phyloP scores from a whole-genome alignment of 1,140 invertebrate genomes.

The Dendroctonus valens region DNA sequence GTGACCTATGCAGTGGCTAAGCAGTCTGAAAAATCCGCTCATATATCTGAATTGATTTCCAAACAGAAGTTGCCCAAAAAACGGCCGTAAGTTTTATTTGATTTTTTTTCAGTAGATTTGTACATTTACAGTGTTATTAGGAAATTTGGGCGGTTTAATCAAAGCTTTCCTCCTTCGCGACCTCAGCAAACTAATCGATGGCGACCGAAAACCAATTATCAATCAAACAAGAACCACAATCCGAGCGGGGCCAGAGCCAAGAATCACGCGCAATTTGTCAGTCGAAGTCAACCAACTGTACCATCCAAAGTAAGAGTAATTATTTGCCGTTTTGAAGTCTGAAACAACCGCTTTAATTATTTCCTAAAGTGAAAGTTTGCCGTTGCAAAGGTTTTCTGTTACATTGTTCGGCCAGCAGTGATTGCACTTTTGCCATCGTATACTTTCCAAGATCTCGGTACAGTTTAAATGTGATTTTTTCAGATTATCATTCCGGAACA shows the following conservation, averaged over 20 bases:
- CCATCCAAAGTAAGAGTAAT: slow-evolving; percentile 6
- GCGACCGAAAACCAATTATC: slow-evolving; percentile 31
- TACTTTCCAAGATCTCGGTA: no score
- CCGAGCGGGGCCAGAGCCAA: slow-evolving; percentile 33
- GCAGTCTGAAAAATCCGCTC: slow-evolving; percentile 55
- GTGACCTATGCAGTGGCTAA: slow-evolving; percentile 57
- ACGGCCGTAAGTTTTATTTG: slow-evolving; percentile 16
- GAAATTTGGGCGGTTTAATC: no score
- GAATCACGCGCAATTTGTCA: slow-evolving; percentile 40
- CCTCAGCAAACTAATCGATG: slow-evolving; percentile 4
- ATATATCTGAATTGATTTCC: slow-evolving; percentile 59
- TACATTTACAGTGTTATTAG: no score
- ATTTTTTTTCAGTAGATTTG: no score
- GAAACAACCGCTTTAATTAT: neutral
- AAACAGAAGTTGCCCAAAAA: slow-evolving; percentile 55
- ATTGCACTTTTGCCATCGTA: neutral
- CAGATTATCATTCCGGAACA: slow-evolving; percentile 18
- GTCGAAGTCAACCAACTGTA: neutral
- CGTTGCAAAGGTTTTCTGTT: neutral
- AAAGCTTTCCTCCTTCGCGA: no score
- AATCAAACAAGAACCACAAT: slow-evolving; percentile 9
- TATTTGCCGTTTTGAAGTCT: neutral
- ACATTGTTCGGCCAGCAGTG: neutral
- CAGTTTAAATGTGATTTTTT: no score
- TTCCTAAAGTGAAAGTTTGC: neutral